These are phyloP conservation scores for Ageneiosus marmoratus DNA, from an alignment of 2,113 vertebrate species.

Conservation along the genomic window DNA sequence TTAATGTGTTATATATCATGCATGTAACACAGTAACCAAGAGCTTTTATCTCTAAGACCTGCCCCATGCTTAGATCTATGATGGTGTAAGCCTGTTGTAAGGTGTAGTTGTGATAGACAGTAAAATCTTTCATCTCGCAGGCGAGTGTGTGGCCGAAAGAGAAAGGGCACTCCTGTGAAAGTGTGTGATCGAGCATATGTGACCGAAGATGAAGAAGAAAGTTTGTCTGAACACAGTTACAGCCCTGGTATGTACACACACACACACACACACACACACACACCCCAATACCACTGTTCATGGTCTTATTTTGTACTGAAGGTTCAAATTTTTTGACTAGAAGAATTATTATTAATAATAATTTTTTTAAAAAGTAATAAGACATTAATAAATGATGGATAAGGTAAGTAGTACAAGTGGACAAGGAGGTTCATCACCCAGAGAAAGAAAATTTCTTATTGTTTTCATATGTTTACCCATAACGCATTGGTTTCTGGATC, in stretches of 20 bases:
- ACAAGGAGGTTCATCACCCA: background rate
- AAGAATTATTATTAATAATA: no score
- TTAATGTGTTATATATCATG: no score
- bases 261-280: background rate
- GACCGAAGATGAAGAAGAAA: slow-evolving; percentile 80
- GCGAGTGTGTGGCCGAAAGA: slow-evolving; percentile 76
- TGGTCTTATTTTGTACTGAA: background rate
- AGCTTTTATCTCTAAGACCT: no score
- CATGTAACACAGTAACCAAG: no score
- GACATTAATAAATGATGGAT: background rate
- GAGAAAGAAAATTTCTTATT: background rate
- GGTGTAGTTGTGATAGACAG: background rate
- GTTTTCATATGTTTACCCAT: no score
- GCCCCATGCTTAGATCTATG: background rate
- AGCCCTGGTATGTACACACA: slow-evolving; percentile 67
- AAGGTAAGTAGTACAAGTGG: background rate
- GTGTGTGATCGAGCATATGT: slow-evolving; percentile 76
- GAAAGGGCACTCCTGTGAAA: slow-evolving; percentile 78
- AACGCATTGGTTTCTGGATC: no score
- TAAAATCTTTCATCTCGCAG: slow-evolving; percentile 53
- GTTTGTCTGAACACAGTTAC: slow-evolving; percentile 80
- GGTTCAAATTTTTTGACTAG: background rate
- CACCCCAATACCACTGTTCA: no score
- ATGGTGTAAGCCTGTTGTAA: background rate
- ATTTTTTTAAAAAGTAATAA: no score